Conservation (phyloP, 1,140 invertebrate genomes). For the Leptinotarsa undecemlineata region DNA sequence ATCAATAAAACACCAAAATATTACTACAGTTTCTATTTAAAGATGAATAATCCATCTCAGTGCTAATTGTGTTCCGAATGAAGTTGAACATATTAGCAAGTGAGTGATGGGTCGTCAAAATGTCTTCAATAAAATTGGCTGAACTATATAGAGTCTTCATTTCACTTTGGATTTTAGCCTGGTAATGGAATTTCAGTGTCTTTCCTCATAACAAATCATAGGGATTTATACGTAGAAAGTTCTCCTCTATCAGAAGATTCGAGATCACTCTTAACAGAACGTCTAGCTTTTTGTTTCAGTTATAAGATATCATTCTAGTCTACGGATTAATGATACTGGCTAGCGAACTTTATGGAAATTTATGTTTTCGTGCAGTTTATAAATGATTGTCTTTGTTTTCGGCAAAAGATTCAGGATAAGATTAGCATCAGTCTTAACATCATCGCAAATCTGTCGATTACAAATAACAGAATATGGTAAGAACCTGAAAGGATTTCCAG, state of each 20-base stretch:
- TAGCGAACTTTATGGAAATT: neutral
- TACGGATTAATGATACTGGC: neutral
- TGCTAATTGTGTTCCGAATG: too few species aligned
- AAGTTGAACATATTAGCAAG: neutral
- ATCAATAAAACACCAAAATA: too few species aligned
- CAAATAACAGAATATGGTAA: too few species aligned
- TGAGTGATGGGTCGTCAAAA: neutral
- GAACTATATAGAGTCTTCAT: neutral
- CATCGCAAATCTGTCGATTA: too few species aligned
- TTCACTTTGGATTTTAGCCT: neutral
- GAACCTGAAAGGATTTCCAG: too few species aligned
- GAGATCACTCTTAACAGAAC: neutral
- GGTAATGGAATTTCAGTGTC: neutral
- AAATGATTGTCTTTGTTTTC: neutral
- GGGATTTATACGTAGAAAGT: slow-evolving; percentile 13
- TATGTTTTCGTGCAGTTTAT: neutral
- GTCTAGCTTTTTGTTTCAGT: neutral
- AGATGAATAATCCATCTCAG: too few species aligned
- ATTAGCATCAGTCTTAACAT: neutral
- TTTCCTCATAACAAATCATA: slow-evolving; percentile 20
- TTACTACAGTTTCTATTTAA: too few species aligned
- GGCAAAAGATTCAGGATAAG: neutral
- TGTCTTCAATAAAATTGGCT: neutral
- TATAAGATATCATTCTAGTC: neutral
- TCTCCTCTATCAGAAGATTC: neutral